phyloP scores from a whole-genome alignment of 2,113 vertebrate genomes.

The Cavia aperea region DNA sequence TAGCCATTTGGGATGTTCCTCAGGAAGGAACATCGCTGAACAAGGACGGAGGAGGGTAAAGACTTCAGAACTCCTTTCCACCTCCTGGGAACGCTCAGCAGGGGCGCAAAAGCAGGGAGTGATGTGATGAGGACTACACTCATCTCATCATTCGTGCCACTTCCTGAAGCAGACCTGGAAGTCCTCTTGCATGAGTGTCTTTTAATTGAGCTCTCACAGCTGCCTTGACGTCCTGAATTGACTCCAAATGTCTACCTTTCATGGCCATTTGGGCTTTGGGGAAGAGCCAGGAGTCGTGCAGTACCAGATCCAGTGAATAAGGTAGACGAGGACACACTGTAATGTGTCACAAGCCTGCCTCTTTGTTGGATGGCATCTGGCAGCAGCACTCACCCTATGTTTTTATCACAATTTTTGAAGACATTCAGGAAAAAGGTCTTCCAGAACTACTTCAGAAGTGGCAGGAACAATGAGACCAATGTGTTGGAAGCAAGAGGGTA shows the following conservation, averaged over 20 bases:
- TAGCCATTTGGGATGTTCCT: too few relatives aligned
- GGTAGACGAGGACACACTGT: neutral
- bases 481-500: neutral
- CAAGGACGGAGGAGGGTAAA: neutral
- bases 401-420: neutral
- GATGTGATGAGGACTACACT: neutral
- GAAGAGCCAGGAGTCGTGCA: neutral
- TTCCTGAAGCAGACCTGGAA: neutral
- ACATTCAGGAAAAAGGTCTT: neutral
- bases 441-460: neutral
- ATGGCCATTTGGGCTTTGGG: neutral
- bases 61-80: neutral
- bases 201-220: neutral
- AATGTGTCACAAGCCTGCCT: neutral
- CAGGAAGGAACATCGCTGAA: neutral
- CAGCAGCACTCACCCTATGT: neutral
- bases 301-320: neutral
- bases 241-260: neutral
- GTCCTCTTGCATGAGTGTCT: neutral
- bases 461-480: neutral
- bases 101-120: neutral
- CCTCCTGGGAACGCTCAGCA: neutral
- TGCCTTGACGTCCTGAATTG: neutral
- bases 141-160: neutral
- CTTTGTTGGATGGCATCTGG: neutral